Evolutionary conservation across 2,888 invertebrate genomes (phyloP).

Genomic region (Rutpela maculata): DNA sequence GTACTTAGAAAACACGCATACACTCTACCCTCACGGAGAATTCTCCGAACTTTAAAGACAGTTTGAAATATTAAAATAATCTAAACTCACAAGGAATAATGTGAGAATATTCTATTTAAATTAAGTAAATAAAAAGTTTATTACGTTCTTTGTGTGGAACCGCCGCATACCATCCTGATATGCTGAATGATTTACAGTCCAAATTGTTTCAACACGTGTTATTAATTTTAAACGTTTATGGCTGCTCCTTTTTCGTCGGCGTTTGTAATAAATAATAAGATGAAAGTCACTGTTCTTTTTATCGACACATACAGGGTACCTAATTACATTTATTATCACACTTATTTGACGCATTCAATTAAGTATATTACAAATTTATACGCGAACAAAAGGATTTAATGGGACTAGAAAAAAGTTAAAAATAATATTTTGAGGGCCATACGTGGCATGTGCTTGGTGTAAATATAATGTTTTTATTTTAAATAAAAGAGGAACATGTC

Average conservation of each 20-base stretch:
- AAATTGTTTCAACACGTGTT: conserved; percentile 22
- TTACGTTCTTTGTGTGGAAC: neutral
- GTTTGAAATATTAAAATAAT: too few species aligned
- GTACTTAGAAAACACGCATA: too few species aligned
- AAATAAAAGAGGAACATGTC: too few species aligned
- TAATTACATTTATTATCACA: neutral
- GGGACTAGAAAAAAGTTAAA: too few species aligned
- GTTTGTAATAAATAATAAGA: neutral
- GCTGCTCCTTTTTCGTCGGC: neutral
- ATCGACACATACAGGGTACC: neutral
- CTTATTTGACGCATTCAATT: too few species aligned
- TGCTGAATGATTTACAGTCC: conserved; percentile 22
- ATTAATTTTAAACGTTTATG: conserved; percentile 11
- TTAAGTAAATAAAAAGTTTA: neutral
- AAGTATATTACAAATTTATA: too few species aligned
- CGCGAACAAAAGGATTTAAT: too few species aligned
- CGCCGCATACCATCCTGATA: conserved; percentile 1
- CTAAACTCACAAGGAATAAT: neutral
- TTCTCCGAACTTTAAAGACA: too few species aligned
- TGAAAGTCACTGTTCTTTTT: neutral
- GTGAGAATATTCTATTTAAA: neutral
- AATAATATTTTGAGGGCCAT: too few species aligned
- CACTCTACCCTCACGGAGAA: too few species aligned
- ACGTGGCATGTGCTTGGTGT: too few species aligned
- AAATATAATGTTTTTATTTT: too few species aligned